Conservation (phyloP, 2,113 vertebrate genomes). For the Glaucidium brasilianum region DNA sequence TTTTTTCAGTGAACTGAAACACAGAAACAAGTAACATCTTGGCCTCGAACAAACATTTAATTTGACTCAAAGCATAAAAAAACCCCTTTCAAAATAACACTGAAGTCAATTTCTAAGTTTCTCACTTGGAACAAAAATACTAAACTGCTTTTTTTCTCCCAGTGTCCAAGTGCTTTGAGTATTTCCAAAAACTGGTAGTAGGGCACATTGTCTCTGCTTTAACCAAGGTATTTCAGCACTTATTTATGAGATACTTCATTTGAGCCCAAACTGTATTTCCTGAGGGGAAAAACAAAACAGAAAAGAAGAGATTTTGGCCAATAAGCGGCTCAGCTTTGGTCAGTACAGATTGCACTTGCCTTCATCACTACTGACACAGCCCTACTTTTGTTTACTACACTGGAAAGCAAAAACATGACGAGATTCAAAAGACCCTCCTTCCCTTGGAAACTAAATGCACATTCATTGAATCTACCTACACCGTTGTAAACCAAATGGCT, state of each 20-base stretch:
- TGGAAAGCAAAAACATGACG: neutral
- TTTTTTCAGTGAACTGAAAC: neutral
- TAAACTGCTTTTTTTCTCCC: neutral
- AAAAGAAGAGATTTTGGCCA: neutral
- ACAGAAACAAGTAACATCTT: neutral
- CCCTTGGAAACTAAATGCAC: neutral
- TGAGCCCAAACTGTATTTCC: neutral
- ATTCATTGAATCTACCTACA: neutral
- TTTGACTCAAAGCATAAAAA: neutral
- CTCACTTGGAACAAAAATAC: neutral
- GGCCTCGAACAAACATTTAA: neutral
- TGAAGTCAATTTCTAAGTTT: neutral
- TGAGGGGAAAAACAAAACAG: neutral
- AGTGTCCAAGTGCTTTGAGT: neutral
- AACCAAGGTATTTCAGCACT: neutral
- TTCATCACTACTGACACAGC: neutral
- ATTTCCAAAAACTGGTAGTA: neutral
- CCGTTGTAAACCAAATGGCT: neutral
- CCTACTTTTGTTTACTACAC: neutral
- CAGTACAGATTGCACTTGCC: neutral
- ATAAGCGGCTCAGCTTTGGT: accelerated
- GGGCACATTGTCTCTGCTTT: neutral
- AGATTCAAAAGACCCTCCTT: neutral
- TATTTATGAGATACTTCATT: neutral
- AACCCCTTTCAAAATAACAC: neutral